Base-by-base conservation (phyloP, 2,797 vertebrate species). In the Oreortyx pictus region DNA sequence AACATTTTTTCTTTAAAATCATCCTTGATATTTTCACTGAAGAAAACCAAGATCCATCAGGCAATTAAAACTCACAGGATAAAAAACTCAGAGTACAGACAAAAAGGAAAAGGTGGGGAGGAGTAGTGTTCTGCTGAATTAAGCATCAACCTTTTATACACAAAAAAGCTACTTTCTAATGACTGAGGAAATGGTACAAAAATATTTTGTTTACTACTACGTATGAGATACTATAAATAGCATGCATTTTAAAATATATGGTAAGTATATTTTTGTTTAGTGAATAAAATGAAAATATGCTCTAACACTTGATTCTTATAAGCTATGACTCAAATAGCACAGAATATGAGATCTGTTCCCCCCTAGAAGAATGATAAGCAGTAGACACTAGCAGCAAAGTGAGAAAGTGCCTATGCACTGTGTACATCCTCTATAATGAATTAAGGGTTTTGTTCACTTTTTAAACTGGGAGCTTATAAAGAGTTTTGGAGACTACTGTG, bases 361-460 rank as follows among this genome's bases (percentile, higher is more conserved):
- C 1, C 6, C 35, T 12, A 49, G 24, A 82, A 2, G 5, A 77
- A 74, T 24, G 54, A 29, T 27, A 72, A 89, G 25, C 20, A 85
- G 77, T 1, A 86, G 52, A 49, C 33, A 91, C 24, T 49, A 90
- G 23, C 41, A 87, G 65, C 68, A 73, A 89, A 44, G 33, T 39
- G 31, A 85, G 49, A 66, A 85, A 87, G 59, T 20, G 15, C 29
- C 61, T 90, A 50, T 33, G 84, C 60, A 47, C n/a, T 61, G 24
- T 19, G 41, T 50, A 77, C 57, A 83, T 49, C 6, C 17, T 70
- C 29, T 61, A 10, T 56, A 81, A 92, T 93, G 82, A 93, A 96
- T 95, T 93, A 94, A 91, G 86, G 86, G 81, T 47, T 93, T 88
- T 94, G 41, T 23, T 82, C 61, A 11, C 37, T 61, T 89, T 88